Evolutionary conservation across 2,888 invertebrate genomes (phyloP), one percentile per base, ranked within the genome.

Genomic region (Drosophila emarginata): DNA sequence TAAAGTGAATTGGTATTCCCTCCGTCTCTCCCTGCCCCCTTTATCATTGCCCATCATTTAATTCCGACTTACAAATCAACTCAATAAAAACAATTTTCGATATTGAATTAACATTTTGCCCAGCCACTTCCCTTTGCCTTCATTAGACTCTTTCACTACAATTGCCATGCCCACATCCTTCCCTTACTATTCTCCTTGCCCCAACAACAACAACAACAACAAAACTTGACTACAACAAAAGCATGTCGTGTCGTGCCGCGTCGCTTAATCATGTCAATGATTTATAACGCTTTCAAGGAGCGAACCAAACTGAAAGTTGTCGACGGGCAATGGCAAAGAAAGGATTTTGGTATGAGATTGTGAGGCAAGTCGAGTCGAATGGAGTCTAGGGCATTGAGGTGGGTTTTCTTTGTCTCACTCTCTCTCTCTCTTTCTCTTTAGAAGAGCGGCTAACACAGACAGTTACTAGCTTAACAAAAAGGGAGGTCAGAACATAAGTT

Each of bases 221-320:
- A 77, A 61, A 37, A 69, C 51, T 53, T 67, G 54, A 32, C 69
- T 72, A 79, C 74, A 80, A 83, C 76, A 86, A 86, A 80, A 80
- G 84, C 78, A 76, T 81, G 77, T 88, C 79, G 79, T 85, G 82
- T 78, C 82, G 88, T 87, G 88, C 82, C 88, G 73, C 74, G 77
- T 75, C 88, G 78, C 85, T 86, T 86, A 86, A 83, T 88, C 86
- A 86, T 88, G 88, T 86, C 89, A 88, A 87, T 87, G 89, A 87
- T 87, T 87, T 87, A 87, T 89, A 89, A 88, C 78, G 88, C 87
- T 88, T 89, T 87, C 87, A 89, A 78, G 82, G 79, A 89, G 76
- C 86, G 74, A 76, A 78, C 78, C 76, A 79, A 85, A 79, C 88
- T 85, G 86, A 68, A 87, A 85, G 77, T 82, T 82, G 82, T 82